Percentiles rank a stretch among this genome's conserved stretches.
phyloP scores from a whole-genome alignment of 2,797 vertebrate genomes.

The Apodemus agrarius region DNA sequence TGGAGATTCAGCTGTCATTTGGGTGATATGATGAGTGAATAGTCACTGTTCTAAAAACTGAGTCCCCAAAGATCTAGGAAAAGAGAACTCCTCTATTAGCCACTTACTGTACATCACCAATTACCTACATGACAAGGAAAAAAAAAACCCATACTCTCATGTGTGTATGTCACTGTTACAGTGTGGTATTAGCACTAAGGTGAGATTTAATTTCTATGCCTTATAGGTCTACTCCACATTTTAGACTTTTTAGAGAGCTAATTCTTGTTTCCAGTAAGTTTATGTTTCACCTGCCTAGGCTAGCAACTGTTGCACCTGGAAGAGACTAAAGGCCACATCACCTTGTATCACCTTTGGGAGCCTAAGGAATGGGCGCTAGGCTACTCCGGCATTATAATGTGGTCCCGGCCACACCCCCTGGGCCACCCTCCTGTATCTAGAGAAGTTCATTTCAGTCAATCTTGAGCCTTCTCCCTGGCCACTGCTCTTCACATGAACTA shows the following conservation, averaged over 20 bases:
- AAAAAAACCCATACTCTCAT: neutral
- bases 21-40: neutral
- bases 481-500: neutral
- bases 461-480: neutral
- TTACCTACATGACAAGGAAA: neutral
- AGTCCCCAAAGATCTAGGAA: neutral
- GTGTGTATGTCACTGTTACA: neutral
- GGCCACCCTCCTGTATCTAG: too few species aligned
- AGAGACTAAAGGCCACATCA: neutral
- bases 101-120: neutral
- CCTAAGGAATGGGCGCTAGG: neutral
- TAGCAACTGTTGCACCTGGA: neutral
- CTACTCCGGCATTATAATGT: neutral
- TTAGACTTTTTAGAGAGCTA: neutral
- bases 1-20: neutral
- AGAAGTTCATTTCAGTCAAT: neutral
- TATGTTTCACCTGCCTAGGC: neutral
- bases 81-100: neutral
- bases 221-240: neutral
- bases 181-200: neutral
- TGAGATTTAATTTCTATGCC: neutral
- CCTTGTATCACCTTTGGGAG: neutral
- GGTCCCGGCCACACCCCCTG: neutral
- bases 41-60: too few species aligned
- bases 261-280: neutral